Conservation (phyloP, 2,113 vertebrate species). For the Piprites chloris region DNA sequence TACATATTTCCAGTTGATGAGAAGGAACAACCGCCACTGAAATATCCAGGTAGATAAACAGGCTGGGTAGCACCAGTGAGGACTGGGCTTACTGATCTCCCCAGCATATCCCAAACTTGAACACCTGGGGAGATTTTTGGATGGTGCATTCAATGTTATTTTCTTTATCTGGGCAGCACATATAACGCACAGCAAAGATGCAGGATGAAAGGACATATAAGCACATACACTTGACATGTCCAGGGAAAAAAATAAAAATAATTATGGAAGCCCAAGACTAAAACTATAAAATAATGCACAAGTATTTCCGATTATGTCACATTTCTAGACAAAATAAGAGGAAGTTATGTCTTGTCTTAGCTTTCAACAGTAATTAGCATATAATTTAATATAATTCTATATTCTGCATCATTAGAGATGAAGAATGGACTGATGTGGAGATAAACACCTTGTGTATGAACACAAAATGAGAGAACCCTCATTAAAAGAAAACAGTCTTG, state of each 20-base stretch:
- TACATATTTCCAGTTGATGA: not conserved
- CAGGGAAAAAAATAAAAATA: fast-evolving
- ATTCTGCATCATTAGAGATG: not conserved
- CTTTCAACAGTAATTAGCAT: not conserved
- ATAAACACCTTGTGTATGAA: not conserved
- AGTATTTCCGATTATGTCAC: not conserved
- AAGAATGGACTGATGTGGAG: not conserved
- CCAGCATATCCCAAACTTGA: not conserved
- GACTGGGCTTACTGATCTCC: not conserved
- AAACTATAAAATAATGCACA: not conserved
- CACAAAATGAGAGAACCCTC: not conserved
- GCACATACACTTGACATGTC: not conserved
- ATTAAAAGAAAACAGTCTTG: not conserved
- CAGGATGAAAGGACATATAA: not conserved
- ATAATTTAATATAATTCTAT: not conserved
- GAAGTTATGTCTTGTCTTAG: not conserved
- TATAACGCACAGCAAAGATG: not conserved
- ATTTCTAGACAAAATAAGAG: not conserved
- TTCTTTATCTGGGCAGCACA: not conserved
- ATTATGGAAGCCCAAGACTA: not conserved
- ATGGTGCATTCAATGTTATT: fast-evolving
- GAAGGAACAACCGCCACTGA: not conserved
- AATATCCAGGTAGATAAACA: not conserved
- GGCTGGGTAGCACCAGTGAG: not conserved
- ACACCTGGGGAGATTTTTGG: not conserved